Evolutionary conservation across 2,113 vertebrate genomes (phyloP).

Genomic region (Sardina pilchardus): DNA sequence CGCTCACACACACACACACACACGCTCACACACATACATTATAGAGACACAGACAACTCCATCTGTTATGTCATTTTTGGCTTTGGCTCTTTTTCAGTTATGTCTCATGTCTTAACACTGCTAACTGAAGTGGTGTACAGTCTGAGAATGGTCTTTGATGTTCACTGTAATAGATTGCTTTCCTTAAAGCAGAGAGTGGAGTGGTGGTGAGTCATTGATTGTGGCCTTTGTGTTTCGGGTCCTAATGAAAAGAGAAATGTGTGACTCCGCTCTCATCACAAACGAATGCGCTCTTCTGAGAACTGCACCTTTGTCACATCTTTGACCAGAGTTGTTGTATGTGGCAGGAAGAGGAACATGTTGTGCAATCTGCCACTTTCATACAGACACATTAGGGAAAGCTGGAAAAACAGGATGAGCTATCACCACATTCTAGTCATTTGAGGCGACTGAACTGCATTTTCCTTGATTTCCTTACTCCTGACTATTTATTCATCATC

Average conservation of each 20-base stretch:
- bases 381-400: neutral
- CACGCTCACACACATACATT: constrained; percentile 39
- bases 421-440: neutral
- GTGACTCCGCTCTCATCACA: neutral
- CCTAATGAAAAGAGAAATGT: neutral
- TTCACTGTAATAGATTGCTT: neutral
- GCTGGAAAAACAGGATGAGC: neutral
- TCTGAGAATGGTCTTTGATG: constrained; percentile 31
- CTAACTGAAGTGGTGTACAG: constrained; percentile 46
- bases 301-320: neutral
- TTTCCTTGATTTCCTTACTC: too few species aligned
- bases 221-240: neutral
- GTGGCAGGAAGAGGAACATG: neutral
- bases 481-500: too few species aligned
- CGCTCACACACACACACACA: constrained; percentile 41
- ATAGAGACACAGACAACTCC: constrained; percentile 30
- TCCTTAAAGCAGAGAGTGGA: neutral
- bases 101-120: constrained; percentile 44
- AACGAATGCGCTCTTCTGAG: neutral
- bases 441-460: neutral
- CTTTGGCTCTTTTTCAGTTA: constrained; percentile 38
- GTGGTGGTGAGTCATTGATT: neutral
- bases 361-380: neutral
- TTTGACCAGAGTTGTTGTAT: neutral
- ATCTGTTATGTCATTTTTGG: too few species aligned